Evolutionary conservation across 2,888 invertebrate genomes (phyloP).

Genomic region (Pseudanteris insignis): DNA sequence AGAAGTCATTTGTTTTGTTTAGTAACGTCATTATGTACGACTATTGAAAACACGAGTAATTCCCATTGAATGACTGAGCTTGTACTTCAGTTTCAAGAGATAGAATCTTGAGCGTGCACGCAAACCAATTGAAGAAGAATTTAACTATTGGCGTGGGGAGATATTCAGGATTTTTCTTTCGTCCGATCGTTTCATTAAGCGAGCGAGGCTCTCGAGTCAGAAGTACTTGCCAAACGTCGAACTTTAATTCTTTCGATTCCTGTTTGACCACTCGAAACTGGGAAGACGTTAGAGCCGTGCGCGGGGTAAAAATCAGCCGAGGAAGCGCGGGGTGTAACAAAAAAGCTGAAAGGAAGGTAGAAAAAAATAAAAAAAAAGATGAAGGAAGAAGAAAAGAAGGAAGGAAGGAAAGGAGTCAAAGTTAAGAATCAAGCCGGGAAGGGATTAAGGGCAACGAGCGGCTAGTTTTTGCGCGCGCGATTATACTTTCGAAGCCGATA

Average conservation of each 20-base stretch:
- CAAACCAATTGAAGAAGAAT: too few species aligned
- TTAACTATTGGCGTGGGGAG: not conserved
- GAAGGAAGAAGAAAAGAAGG: slow-evolving; percentile 38
- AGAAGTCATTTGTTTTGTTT: too few species aligned
- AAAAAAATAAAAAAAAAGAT: slow-evolving; percentile 16
- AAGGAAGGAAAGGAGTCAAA: slow-evolving; percentile 31
- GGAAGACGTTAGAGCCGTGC: slow-evolving; percentile 38
- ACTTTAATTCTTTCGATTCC: slow-evolving; percentile 47
- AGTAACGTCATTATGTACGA: too few species aligned
- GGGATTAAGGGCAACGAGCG: slow-evolving; percentile 34
- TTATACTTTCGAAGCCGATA: slow-evolving; percentile 60
- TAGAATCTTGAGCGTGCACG: not conserved
- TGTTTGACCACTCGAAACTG: slow-evolving; percentile 46
- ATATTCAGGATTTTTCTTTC: slow-evolving; percentile 10
- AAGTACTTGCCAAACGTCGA: slow-evolving; percentile 42
- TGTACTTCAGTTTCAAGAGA: too few species aligned
- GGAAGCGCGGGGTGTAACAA: too few species aligned
- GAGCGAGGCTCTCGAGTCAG: slow-evolving; percentile 17
- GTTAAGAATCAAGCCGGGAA: slow-evolving; percentile 32
- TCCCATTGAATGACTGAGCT: too few species aligned
- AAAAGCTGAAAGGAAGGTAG: slow-evolving; percentile 16
- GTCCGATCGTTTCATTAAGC: slow-evolving; percentile 29
- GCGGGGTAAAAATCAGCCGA: too few species aligned
- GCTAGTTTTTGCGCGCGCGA: slow-evolving; percentile 46
- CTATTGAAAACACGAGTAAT: not conserved